phyloP scores from a whole-genome alignment of 2,888 invertebrate genomes.

The Nectonema munidae region DNA sequence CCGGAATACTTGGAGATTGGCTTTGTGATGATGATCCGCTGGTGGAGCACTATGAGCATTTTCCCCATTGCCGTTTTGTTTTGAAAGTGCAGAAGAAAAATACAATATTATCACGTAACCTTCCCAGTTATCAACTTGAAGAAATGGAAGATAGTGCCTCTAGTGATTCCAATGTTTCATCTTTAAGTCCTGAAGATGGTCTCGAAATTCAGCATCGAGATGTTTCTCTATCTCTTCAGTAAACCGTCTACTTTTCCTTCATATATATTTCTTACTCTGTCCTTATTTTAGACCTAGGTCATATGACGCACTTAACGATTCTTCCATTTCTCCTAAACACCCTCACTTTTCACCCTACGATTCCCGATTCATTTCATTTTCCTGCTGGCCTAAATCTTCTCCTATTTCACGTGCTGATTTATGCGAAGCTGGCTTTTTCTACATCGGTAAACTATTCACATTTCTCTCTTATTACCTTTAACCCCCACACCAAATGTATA shows the following conservation, averaged over 20 bases:
- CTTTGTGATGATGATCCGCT: conserved; percentile 44
- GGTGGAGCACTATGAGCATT: conserved; percentile 44
- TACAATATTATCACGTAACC: no score
- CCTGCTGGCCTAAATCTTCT: conserved; percentile 14
- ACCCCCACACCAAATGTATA: no score
- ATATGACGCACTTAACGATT: no score
- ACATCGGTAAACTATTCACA: conserved; percentile 34
- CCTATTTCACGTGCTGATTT: conserved; percentile 31
- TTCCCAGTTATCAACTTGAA: no score
- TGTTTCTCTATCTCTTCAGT: background rate
- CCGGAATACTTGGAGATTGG: conserved; percentile 32
- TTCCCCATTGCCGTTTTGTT: conserved; percentile 43
- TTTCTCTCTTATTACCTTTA: no score
- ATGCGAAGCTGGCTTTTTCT: conserved; percentile 51
- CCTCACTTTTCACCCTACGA: conserved; percentile 10
- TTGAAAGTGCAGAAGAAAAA: no score
- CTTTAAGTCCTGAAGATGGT: conserved; percentile 8
- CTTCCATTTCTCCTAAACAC: conserved; percentile 2
- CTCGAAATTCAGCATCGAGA: background rate
- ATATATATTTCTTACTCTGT: no score
- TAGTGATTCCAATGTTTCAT: background rate
- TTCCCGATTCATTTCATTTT: conserved; percentile 15
- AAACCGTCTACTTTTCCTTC: no score
- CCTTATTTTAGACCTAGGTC: no score
- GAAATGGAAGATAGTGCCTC: background rate